Evolutionary conservation across 2,888 invertebrate genomes (phyloP).

Genomic region (Allygus modestus): DNA sequence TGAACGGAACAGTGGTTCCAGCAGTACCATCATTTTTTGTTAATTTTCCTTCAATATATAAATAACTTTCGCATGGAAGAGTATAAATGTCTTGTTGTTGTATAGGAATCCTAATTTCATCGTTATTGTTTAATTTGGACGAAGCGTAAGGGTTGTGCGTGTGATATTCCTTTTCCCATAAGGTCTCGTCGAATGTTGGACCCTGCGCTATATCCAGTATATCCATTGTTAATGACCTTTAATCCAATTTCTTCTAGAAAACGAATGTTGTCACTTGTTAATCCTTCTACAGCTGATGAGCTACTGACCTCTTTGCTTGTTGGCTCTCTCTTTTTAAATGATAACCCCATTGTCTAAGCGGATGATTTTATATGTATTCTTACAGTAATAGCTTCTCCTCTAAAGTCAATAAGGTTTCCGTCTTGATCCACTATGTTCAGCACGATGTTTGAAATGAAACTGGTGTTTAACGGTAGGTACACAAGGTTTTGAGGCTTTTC

Average conservation of each 20-base stretch:
- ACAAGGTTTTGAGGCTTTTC: slow-evolving; percentile 46
- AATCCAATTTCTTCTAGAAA: slow-evolving; percentile 35
- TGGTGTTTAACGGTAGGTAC: slow-evolving; percentile 29
- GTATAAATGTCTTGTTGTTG: slow-evolving; percentile 71
- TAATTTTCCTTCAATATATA: slow-evolving; percentile 64
- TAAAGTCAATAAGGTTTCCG: slow-evolving; percentile 42
- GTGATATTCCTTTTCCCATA: slow-evolving; percentile 65
- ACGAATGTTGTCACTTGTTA: slow-evolving; percentile 30
- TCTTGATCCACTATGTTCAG: slow-evolving; percentile 39
- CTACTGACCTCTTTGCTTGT: neutral
- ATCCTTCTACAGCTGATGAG: neutral
- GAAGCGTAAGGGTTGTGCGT: slow-evolving; percentile 70
- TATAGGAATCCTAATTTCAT: slow-evolving; percentile 72
- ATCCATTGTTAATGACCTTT: slow-evolving; percentile 18
- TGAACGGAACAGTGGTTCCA: slow-evolving; percentile 18
- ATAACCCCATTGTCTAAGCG: neutral
- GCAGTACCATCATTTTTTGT: slow-evolving; percentile 31
- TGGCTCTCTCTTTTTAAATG: neutral
- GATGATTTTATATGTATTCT: slow-evolving; percentile 26
- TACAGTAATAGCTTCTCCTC: slow-evolving; percentile 22
- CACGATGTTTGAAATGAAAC: slow-evolving; percentile 26
- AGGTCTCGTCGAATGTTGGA: slow-evolving; percentile 61
- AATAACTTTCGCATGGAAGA: slow-evolving; percentile 70
- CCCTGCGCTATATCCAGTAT: slow-evolving; percentile 52
- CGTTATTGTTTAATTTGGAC: slow-evolving; percentile 70